Percentiles rank a stretch among this genome's conserved stretches.
Conservation (phyloP, 2,888 invertebrate genomes). For the Rhingia campestris region DNA sequence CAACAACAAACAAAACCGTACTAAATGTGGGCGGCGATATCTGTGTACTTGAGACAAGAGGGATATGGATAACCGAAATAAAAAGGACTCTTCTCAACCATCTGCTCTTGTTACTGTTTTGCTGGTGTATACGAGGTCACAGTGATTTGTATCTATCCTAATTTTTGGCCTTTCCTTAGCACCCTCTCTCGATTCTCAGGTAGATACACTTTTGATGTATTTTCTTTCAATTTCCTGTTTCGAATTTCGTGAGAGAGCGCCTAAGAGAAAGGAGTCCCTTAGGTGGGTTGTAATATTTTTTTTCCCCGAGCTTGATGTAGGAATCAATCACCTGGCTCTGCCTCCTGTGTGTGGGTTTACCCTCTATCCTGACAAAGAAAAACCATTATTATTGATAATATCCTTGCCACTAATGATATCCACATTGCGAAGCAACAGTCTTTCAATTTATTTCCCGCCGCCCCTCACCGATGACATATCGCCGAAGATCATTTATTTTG, state of each 20-base stretch:
- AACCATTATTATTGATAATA: constrained; percentile 41
- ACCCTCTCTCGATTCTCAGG: constrained; percentile 55
- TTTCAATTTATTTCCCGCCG: background rate
- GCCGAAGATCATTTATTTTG: constrained; percentile 60
- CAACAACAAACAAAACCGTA: constrained; percentile 8
- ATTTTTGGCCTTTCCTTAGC: constrained; percentile 61
- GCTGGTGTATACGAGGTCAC: constrained; percentile 59
- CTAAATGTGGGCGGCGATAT: constrained; percentile 60
- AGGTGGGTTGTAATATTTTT: constrained; percentile 27
- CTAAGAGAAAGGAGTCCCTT: constrained; percentile 35
- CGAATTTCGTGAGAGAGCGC: constrained; percentile 39
- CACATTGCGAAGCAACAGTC: constrained; percentile 48
- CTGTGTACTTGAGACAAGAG: constrained; percentile 68
- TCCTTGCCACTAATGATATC: constrained; percentile 52
- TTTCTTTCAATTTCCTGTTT: constrained; percentile 70
- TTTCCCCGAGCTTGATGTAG: background rate
- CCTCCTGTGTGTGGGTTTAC: constrained; percentile 26
- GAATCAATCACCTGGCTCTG: constrained; percentile 71
- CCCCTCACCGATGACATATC: constrained; percentile 12
- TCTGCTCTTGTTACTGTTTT: constrained; percentile 54
- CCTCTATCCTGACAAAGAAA: constrained; percentile 41
- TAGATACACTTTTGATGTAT: constrained; percentile 67
- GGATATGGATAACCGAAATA: constrained; percentile 57
- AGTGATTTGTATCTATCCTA: constrained; percentile 74
- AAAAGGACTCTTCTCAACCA: constrained; percentile 56